These are phyloP conservation scores for Silurus asotus DNA, from an alignment of 2,113 vertebrate species.

Conservation along the genomic window DNA sequence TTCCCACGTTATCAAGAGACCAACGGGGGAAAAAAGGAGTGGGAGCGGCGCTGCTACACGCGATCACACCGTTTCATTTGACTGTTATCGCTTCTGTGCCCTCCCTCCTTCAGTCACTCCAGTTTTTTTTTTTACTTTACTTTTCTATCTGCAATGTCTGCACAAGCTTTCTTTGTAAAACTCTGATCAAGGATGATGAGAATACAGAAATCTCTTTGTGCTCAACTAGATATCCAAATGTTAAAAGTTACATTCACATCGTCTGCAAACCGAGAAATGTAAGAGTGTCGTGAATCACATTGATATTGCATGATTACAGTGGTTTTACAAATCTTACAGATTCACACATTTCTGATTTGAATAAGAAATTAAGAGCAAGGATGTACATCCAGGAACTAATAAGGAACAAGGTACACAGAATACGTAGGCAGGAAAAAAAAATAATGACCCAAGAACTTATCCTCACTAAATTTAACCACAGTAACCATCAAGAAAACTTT, in stretches of 20 bases:
- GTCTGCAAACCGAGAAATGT: conserved; percentile 26
- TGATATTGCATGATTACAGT: conserved; percentile 38
- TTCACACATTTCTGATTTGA: conserved; percentile 18
- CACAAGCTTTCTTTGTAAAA: conserved; percentile 46
- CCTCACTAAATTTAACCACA: too few species aligned
- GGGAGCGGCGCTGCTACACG: conserved; percentile 64
- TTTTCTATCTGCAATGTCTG: conserved; percentile 39
- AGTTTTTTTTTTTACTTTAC: conserved; percentile 57
- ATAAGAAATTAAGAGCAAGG: conserved; percentile 9
- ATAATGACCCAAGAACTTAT: too few species aligned
- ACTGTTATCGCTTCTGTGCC: conserved; percentile 50
- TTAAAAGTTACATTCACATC: conserved; percentile 15
- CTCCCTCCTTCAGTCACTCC: background rate
- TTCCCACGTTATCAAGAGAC: conserved; percentile 71
- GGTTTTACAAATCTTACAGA: conserved; percentile 28
- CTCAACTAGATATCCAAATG: conserved; percentile 35
- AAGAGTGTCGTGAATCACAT: conserved; percentile 15
- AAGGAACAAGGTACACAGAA: background rate
- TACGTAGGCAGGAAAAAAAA: background rate
- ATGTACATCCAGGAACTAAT: conserved; percentile 19
- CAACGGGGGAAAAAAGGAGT: conserved; percentile 64
- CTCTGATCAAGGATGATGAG: conserved; percentile 54
- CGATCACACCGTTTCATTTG: conserved; percentile 70
- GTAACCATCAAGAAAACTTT: too few species aligned
- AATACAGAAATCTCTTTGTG: conserved; percentile 41